A percentile compares a stretch with the other conserved stretches of the same genome.
Evolutionary conservation across 64 coral and sea anemone genomes (phyloP).

Genomic region (Porites lutea): DNA sequence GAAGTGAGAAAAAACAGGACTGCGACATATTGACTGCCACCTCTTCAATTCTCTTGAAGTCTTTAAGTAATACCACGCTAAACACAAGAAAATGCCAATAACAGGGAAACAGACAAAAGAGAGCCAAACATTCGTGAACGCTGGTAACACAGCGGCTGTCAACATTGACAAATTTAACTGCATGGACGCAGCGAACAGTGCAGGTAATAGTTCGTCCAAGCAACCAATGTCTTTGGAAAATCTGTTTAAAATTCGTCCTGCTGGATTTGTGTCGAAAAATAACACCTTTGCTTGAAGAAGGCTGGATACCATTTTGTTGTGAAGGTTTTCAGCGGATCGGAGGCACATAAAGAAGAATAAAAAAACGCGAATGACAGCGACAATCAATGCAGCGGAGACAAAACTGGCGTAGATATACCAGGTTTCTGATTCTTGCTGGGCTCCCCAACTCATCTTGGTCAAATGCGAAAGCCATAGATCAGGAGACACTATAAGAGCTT

Average conservation of each 20-base stretch:
- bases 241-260: constrained; percentile 57
- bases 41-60: constrained; percentile 47
- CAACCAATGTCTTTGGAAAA: constrained; percentile 52
- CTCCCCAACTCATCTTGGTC: background rate
- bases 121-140: constrained; percentile 45
- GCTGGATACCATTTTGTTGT: constrained; percentile 26
- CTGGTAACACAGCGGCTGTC: constrained; percentile 23
- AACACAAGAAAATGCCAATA: background rate
- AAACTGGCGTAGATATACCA: constrained; percentile 22
- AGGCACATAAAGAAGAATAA: constrained; percentile 32
- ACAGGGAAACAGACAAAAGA: constrained; percentile 1
- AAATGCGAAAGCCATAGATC: constrained; percentile 29
- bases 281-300: constrained; percentile 26
- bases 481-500: background rate
- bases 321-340: constrained; percentile 8
- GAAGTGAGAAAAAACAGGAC: constrained; percentile 55
- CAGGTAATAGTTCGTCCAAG: constrained; percentile 51
- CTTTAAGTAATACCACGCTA: constrained; percentile 26
- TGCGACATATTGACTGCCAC: constrained; percentile 38
- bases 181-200: background rate
- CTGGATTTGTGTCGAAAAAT: constrained; percentile 55
- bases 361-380: background rate
- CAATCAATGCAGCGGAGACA: background rate
- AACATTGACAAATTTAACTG: constrained; percentile 23
- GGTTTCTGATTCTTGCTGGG: background rate